phyloP scores from a whole-genome alignment of 2,113 vertebrate species.

The Epinephelus lanceolatus region DNA sequence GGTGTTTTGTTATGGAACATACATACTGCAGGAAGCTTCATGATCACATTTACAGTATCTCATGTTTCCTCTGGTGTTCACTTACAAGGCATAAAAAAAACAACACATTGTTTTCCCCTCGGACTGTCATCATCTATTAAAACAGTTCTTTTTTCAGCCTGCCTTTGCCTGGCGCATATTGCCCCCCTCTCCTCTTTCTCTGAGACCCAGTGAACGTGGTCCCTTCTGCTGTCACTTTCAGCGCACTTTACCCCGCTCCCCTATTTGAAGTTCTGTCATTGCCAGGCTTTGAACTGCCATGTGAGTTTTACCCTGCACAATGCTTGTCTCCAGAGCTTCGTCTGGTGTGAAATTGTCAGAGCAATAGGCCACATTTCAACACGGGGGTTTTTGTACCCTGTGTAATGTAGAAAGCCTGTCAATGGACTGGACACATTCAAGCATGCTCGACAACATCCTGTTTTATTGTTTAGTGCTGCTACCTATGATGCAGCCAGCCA shows the following conservation, averaged over 20 bases:
- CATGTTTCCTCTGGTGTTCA: constrained; percentile 38
- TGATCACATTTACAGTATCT: constrained; percentile 39
- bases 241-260: constrained; percentile 48
- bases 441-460: background rate
- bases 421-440: constrained; percentile 12
- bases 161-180: background rate
- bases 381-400: background rate
- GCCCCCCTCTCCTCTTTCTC: constrained; percentile 20
- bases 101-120: constrained; percentile 24
- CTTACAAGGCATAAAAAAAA: background rate
- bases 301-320: constrained; percentile 68
- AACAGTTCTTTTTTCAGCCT: constrained; percentile 43
- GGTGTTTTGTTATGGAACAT: constrained; percentile 45
- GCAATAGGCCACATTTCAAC: constrained; percentile 59
- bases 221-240: constrained; percentile 71
- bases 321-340: constrained; percentile 60
- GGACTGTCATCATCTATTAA: constrained; percentile 59
- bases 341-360: constrained; percentile 68
- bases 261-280: constrained; percentile 74
- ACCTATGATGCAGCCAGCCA: background rate
- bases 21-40: constrained; percentile 13
- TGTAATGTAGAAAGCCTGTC: constrained; percentile 28
- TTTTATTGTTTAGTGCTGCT: constrained; percentile 16
- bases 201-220: constrained; percentile 43
- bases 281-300: constrained; percentile 79